Evolutionary conservation across 2,888 invertebrate genomes (phyloP).

Genomic region (Axea sp.): DNA sequence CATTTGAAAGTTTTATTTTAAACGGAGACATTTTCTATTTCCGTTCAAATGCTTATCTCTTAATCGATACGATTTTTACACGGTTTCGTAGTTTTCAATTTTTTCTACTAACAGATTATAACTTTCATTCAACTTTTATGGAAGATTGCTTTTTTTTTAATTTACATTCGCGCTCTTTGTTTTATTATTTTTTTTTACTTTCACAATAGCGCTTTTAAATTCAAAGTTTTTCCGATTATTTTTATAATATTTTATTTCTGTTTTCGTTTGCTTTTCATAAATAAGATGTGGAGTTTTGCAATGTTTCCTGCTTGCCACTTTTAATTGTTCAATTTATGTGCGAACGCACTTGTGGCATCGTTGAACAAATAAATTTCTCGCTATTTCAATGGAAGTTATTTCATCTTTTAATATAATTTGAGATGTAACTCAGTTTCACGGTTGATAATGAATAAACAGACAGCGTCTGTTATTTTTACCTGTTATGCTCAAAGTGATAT

Average conservation of each 20-base stretch:
- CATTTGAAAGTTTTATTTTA: constrained; percentile 2
- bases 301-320: too few species aligned
- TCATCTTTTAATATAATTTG: too few species aligned
- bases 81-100: not conserved
- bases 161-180: too few species aligned
- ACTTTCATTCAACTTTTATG: not conserved
- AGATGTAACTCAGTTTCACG: not conserved
- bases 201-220: not conserved
- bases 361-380: not conserved
- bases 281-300: too few species aligned
- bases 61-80: constrained; percentile 5
- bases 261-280: too few species aligned
- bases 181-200: not conserved
- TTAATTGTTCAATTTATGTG: too few species aligned
- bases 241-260: not conserved
- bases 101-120: not conserved
- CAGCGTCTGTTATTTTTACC: not conserved
- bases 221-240: not conserved
- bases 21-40: constrained; percentile 7
- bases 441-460: constrained; percentile 10
- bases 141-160: too few species aligned
- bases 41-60: not conserved
- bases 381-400: too few species aligned
- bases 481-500: not conserved
- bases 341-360: too few species aligned